phyloP scores from a whole-genome alignment of 2,113 vertebrate genomes.

The Myiozetetes cayanensis region DNA sequence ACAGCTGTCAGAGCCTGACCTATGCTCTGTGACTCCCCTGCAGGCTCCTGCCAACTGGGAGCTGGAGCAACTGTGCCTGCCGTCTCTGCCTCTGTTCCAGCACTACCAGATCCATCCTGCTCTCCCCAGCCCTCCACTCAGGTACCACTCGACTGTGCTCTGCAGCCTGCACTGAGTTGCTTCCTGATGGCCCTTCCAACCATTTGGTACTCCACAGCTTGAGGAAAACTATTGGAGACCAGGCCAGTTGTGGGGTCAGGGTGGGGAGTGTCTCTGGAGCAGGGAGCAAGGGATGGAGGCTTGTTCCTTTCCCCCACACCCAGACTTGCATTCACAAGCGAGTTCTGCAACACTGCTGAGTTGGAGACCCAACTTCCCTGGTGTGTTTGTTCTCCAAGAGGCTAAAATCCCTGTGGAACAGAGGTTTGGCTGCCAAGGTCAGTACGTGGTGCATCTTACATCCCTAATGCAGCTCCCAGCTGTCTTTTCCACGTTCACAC shows the following conservation, averaged over 20 bases:
- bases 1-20: neutral
- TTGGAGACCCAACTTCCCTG: neutral
- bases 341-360: neutral
- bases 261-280: neutral
- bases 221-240: neutral
- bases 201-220: neutral
- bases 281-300: neutral
- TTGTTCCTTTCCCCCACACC: neutral
- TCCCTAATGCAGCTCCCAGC: neutral
- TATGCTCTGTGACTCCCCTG: rapidly evolving
- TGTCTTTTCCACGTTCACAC: neutral
- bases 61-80: neutral
- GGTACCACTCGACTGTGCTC: neutral
- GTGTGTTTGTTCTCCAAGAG: neutral
- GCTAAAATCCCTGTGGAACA: neutral
- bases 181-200: neutral
- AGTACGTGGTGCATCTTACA: neutral
- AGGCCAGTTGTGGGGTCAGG: neutral
- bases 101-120: neutral
- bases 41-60: neutral
- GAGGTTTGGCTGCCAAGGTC: neutral
- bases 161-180: neutral
- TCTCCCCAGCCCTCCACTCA: neutral
- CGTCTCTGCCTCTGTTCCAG: neutral
- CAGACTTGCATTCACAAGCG: neutral